Evolutionary conservation across 2,888 invertebrate species (phyloP).

Genomic region (Cephus pygmeus): DNA sequence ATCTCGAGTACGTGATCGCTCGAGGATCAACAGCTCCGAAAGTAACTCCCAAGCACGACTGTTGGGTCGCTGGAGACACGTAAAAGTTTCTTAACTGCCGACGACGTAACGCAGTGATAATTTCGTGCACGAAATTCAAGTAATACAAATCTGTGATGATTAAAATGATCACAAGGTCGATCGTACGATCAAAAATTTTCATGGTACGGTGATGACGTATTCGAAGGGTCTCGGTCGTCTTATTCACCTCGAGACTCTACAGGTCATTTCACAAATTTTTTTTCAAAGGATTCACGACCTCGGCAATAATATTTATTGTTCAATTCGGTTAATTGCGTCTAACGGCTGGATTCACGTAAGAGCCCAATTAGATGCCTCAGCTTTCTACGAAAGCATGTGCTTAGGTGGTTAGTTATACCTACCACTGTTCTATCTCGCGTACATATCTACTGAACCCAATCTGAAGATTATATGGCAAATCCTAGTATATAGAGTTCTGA

Average conservation of each 20-base stretch:
- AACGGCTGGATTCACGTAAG: no score
- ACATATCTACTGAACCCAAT: not conserved
- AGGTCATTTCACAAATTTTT: no score
- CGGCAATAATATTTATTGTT: no score
- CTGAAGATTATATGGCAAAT: not conserved
- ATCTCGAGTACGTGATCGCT: not conserved
- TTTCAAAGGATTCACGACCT: no score
- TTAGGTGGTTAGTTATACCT: not conserved
- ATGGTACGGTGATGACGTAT: no score
- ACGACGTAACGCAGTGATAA: not conserved
- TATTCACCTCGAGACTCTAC: no score
- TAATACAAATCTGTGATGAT: not conserved
- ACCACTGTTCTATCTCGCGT: not conserved
- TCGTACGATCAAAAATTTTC: no score
- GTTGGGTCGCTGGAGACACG: not conserved
- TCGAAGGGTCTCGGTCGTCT: no score
- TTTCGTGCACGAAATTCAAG: not conserved
- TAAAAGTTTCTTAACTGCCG: not conserved
- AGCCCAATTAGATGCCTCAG: no score
- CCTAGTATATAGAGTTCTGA: not conserved
- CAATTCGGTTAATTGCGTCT: no score
- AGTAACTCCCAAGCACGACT: not conserved
- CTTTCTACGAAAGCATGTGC: no score
- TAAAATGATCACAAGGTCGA: no score
- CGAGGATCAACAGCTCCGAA: not conserved